A percentile compares a stretch with the other conserved stretches of the same genome.
Evolutionary conservation across 1,140 invertebrate genomes (phyloP).

Genomic region (Mylabris phalerata): DNA sequence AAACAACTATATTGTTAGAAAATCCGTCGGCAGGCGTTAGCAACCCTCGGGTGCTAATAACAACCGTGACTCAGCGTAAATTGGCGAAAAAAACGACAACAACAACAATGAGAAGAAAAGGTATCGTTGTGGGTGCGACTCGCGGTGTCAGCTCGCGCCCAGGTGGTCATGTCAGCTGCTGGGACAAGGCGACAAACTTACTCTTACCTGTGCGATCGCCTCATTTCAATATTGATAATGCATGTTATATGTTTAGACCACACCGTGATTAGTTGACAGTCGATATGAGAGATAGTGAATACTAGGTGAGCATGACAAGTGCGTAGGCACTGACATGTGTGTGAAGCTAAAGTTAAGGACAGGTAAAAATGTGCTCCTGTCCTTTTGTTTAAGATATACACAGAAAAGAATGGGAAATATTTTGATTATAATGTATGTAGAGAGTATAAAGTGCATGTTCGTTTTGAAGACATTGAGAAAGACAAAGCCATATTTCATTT

Average conservation of each 20-base stretch:
- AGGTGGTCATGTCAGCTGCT: constrained; percentile 36
- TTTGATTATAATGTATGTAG: too few species aligned
- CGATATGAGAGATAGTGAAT: constrained; percentile 25
- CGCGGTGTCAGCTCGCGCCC: constrained; percentile 35
- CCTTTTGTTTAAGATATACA: not conserved
- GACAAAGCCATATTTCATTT: too few species aligned
- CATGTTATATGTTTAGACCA: constrained; percentile 29
- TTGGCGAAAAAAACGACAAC: constrained; percentile 5
- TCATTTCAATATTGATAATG: constrained; percentile 37
- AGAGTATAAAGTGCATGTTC: too few species aligned
- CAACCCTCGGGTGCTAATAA: constrained; percentile 23
- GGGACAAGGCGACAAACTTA: constrained; percentile 32
- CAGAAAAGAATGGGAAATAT: too few species aligned
- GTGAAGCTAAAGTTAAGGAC: constrained; percentile 16
- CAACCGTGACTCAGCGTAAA: constrained; percentile 28
- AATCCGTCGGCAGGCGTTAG: constrained; percentile 5
- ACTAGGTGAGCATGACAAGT: constrained; percentile 23
- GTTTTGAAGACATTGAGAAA: too few species aligned
- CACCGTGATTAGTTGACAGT: constrained; percentile 28
- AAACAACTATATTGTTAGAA: constrained; percentile 21
- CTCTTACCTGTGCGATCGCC: constrained; percentile 32
- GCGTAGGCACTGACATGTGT: constrained; percentile 23
- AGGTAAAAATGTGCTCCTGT: constrained; percentile 21
- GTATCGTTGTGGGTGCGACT: constrained; percentile 29
- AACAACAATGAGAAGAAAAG: too few species aligned